Evolutionary conservation across 30 jellyfish, hydroid and myxozoan genomes (phyloP).

Genomic region (Hydra vulgaris): DNA sequence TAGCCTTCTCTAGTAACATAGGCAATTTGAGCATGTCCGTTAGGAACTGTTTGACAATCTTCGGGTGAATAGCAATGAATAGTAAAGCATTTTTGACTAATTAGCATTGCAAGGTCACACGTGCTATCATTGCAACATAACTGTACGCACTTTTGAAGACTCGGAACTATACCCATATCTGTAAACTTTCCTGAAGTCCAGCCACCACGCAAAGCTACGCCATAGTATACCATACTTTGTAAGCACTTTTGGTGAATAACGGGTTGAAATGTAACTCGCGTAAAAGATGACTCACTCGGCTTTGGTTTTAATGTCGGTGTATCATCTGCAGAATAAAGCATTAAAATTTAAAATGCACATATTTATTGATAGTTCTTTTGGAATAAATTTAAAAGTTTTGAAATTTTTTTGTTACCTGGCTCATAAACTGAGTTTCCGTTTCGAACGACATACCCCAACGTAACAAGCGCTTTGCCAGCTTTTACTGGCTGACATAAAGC

Average conservation of each 20-base stretch:
- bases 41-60: constrained; percentile 85
- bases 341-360: background rate
- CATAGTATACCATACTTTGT: constrained; percentile 85
- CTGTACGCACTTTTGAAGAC: constrained; percentile 66
- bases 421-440: constrained; percentile 70
- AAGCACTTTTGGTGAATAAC: constrained; percentile 39
- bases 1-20: constrained; percentile 71
- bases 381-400: no score
- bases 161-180: constrained; percentile 81
- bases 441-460: constrained; percentile 65
- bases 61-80: constrained; percentile 79
- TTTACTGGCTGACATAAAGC: constrained; percentile 96
- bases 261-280: constrained; percentile 12
- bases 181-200: constrained; percentile 96
- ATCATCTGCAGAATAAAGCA: background rate
- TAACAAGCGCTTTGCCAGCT: constrained; percentile 54
- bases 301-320: background rate
- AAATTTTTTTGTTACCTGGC: constrained; percentile 85
- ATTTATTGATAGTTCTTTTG: no score
- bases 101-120: constrained; percentile 92
- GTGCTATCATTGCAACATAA: constrained; percentile 87
- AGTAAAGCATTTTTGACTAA: constrained; percentile 78
- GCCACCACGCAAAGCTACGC: constrained; percentile 93
- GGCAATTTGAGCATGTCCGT: constrained; percentile 98
- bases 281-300: constrained; percentile 2